These are phyloP conservation scores for Aculops lycopersici DNA, from an alignment of 1,140 invertebrate genomes.

Conservation along the genomic window DNA sequence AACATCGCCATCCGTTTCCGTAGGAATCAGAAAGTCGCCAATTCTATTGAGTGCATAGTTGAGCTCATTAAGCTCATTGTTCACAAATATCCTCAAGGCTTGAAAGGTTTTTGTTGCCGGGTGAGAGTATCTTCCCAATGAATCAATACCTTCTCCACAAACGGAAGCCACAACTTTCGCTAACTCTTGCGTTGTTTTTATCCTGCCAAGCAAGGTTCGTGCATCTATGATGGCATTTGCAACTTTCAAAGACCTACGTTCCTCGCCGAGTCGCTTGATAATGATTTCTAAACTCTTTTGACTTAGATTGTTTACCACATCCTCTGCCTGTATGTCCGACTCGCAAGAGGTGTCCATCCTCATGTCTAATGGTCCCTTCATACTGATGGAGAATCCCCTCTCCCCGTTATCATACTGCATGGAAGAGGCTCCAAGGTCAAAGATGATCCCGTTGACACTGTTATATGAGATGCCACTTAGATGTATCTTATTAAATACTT, in stretches of 20 bases:
- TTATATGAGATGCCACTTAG: slow-evolving; percentile 23
- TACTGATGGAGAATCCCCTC: slow-evolving; percentile 50
- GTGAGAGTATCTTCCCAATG: slow-evolving; percentile 36
- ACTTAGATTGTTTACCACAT: slow-evolving; percentile 41
- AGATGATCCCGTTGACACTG: slow-evolving; percentile 49
- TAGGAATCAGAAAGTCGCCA: slow-evolving; percentile 34
- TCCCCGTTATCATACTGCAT: slow-evolving; percentile 56
- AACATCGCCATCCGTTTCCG: background rate
- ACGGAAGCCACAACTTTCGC: slow-evolving; percentile 29
- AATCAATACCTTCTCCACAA: slow-evolving; percentile 14
- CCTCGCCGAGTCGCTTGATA: slow-evolving; percentile 59
- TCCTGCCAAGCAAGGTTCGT: slow-evolving; percentile 39
- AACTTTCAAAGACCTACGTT: slow-evolving; percentile 50
- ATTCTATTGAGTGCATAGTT: slow-evolving; percentile 54
- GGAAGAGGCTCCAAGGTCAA: slow-evolving; percentile 78
- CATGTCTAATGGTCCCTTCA: slow-evolving; percentile 70
- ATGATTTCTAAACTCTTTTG: slow-evolving; percentile 45
- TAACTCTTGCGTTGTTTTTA: slow-evolving; percentile 49
- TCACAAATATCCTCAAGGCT: slow-evolving; percentile 74
- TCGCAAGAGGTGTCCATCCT: slow-evolving; percentile 41
- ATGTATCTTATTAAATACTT: slow-evolving; percentile 33
- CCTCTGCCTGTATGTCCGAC: slow-evolving; percentile 37
- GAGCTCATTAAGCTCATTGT: slow-evolving; percentile 83
- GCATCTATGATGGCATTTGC: slow-evolving; percentile 55
- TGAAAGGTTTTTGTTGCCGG: slow-evolving; percentile 70